Evolutionary conservation across 2,797 vertebrate species (phyloP), one percentile per base, ranked within the genome.

Genomic region (Sebastes taczanowskii): DNA sequence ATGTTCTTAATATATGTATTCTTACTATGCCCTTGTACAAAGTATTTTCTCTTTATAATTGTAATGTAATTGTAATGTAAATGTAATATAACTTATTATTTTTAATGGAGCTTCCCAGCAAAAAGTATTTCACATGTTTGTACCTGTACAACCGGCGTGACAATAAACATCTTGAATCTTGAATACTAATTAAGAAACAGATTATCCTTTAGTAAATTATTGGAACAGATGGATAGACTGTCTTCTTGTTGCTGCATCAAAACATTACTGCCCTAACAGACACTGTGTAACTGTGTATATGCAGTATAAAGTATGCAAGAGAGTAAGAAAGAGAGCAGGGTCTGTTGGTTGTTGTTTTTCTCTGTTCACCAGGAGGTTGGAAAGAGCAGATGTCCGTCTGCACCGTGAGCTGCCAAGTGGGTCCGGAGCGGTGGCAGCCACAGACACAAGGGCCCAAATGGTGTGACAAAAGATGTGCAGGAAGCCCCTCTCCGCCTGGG

Each of bases 401-500:
- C 91, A 76, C 83, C 53, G 82, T 71, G 90, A 84, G 92, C 93
- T 96, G 95, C 95, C 95, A 96, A 95, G 91, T 93, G 95, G 93
- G 90, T 94, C 94, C 91, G 86, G 92, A 94, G 89, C 87, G 87
- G 90, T 46, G 82, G 91, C 92, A 91, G 91, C 92, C 91, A 91
- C 93, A 95, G 92, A 95, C 95, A 95, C 95, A 94, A 95, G 94
- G 92, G 92, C 92, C 94, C 95, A 95, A 96, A 95, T 95, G 95
- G 95, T 94, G 95, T 94, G 95, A 96, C 95, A 96, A 96, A 96
- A 94, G 95, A 95, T 93, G 95, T 93, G 91, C 95, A 96, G 96
- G 95, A 96, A 96, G 95, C 94, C 92, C 92, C 94, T 95, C 94
- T 96, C 88, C 93, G 95, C 95, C 95, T 96, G 95, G 95, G 85